phyloP scores from a whole-genome alignment of 2,797 vertebrate species.

The Myotis planiceps region DNA sequence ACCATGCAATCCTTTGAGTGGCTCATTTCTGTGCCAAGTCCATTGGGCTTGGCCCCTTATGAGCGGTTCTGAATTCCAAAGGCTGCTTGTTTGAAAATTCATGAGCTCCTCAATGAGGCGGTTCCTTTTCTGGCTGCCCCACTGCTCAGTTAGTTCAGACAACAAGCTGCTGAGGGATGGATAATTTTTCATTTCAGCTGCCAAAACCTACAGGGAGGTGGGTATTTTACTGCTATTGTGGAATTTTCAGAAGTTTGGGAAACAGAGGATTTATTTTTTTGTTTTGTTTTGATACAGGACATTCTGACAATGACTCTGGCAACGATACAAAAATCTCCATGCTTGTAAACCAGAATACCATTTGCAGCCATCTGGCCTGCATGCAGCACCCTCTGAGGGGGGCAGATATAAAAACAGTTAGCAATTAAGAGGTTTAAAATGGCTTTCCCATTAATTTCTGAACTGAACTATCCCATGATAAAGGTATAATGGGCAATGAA shows the following conservation, averaged over 20 bases:
- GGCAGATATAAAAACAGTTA: slow-evolving; percentile 72
- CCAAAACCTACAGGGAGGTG: slow-evolving; percentile 60
- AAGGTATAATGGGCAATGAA: slow-evolving; percentile 10
- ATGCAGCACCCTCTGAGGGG: slow-evolving; percentile 66
- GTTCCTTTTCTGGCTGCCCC: slow-evolving; percentile 72
- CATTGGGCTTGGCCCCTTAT: slow-evolving; percentile 37
- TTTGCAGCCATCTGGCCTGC: slow-evolving; percentile 80
- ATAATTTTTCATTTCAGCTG: slow-evolving; percentile 70
- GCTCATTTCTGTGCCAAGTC: slow-evolving; percentile 21
- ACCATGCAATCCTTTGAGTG: not conserved
- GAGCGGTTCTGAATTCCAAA: slow-evolving; percentile 70
- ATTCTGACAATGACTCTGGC: slow-evolving; percentile 80
- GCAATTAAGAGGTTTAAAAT: slow-evolving; percentile 73
- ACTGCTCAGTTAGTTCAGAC: slow-evolving; percentile 74
- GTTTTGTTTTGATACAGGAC: slow-evolving; percentile 80
- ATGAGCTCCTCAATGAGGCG: slow-evolving; percentile 75
- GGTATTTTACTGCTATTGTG: slow-evolving; percentile 76
- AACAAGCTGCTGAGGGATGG: slow-evolving; percentile 71
- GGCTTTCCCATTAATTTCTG: slow-evolving; percentile 65
- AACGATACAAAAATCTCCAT: slow-evolving; percentile 69
- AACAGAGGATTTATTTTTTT: slow-evolving; percentile 80
- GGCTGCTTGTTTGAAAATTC: slow-evolving; percentile 79
- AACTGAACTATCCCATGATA: slow-evolving; percentile 19
- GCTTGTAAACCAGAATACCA: slow-evolving; percentile 78
- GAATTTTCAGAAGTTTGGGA: slow-evolving; percentile 80